phyloP scores from a whole-genome alignment of 2,888 invertebrate species.

The Smittia aterrima region DNA sequence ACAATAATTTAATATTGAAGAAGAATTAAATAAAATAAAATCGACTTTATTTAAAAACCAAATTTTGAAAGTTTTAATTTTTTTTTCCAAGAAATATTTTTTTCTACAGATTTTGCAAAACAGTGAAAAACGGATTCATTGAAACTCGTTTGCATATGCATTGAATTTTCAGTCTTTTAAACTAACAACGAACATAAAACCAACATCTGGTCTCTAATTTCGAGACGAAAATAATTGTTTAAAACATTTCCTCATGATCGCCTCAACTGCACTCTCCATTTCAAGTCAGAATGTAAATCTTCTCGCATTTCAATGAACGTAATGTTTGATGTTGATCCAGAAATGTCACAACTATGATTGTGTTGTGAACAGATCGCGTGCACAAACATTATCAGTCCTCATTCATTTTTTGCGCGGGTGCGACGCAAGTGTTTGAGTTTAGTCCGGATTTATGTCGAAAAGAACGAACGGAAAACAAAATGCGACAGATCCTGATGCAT shows the following conservation, averaged over 20 bases:
- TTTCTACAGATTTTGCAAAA: too few relatives aligned
- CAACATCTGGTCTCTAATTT: neutral
- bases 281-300: neutral
- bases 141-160: too few relatives aligned
- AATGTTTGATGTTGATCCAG: neutral
- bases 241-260: neutral
- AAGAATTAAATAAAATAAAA: slow-evolving; percentile 35
- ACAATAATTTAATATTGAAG: slow-evolving; percentile 40
- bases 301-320: neutral
- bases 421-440: too few relatives aligned
- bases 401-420: neutral
- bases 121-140: too few relatives aligned
- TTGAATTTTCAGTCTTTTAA: neutral
- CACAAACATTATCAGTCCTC: too few relatives aligned
- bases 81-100: neutral
- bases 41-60: slow-evolving; percentile 41
- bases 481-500: neutral
- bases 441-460: neutral
- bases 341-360: neutral
- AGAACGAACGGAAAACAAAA: neutral
- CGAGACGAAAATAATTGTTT: slow-evolving; percentile 8
- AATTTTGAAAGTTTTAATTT: slow-evolving; percentile 2
- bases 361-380: neutral
- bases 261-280: slow-evolving; percentile 1
- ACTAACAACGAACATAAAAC: too few relatives aligned